phyloP scores from a whole-genome alignment of 2,113 vertebrate species.

The rat (Rattus norvegicus) region DNA sequence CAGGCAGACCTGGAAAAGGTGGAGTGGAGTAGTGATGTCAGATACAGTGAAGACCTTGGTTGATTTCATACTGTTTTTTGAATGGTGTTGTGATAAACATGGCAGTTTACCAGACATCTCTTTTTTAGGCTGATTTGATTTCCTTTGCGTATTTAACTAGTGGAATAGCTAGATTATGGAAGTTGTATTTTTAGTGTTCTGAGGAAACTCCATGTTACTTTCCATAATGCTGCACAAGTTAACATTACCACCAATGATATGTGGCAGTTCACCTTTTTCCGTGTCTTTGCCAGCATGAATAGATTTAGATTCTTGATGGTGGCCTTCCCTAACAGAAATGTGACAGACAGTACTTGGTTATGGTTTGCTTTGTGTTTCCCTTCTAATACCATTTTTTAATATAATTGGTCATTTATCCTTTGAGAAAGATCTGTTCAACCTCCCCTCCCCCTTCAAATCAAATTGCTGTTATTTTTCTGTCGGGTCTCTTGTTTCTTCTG shows the following conservation, averaged over 20 bases:
- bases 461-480: not conserved
- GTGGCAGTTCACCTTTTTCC: not conserved
- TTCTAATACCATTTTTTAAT: not conserved
- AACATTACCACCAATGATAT: not conserved
- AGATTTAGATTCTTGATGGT: not conserved
- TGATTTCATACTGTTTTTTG: no score
- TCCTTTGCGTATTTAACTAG: not conserved
- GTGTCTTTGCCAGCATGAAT: not conserved
- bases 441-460: not conserved
- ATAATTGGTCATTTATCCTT: not conserved
- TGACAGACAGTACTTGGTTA: not conserved
- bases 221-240: not conserved
- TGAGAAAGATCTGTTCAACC: not conserved
- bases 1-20: not conserved
- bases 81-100: not conserved
- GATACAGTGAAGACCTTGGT: not conserved
- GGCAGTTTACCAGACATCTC: not conserved
- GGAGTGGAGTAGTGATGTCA: not conserved
- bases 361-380: not conserved
- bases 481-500: not conserved
- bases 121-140: not conserved
- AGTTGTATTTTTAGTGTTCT: not conserved
- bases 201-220: not conserved
- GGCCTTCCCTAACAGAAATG: not conserved
- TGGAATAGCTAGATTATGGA: not conserved